Percentiles rank a stretch among this genome's conserved stretches.
phyloP scores from a whole-genome alignment of 1,140 invertebrate genomes.

The Antheraea pernyi region DNA sequence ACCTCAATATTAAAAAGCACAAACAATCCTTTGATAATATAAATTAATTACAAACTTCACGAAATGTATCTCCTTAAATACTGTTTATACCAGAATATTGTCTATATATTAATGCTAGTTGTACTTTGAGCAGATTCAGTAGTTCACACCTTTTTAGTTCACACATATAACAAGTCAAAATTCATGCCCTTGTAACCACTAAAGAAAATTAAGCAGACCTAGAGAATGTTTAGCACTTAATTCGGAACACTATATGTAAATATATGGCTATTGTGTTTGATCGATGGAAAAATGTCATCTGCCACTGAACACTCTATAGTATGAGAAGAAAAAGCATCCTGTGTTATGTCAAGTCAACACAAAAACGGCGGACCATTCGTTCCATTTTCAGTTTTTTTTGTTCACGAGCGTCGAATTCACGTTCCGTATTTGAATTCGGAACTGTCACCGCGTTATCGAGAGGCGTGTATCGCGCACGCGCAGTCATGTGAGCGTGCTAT shows the following conservation, averaged over 20 bases:
- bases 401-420: slow-evolving; percentile 28
- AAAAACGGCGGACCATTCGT: slow-evolving; percentile 44
- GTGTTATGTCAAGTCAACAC: slow-evolving; percentile 48
- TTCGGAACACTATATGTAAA: slow-evolving; percentile 50
- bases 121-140: slow-evolving; percentile 37
- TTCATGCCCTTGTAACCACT: slow-evolving; percentile 72
- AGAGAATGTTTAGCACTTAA: slow-evolving; percentile 68
- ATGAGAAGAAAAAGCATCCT: slow-evolving; percentile 20
- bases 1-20: background rate
- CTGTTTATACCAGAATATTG: background rate
- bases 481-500: slow-evolving; percentile 61
- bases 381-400: slow-evolving; percentile 53
- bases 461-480: slow-evolving; percentile 50
- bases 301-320: slow-evolving; percentile 14
- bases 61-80: slow-evolving; percentile 12
- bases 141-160: slow-evolving; percentile 66
- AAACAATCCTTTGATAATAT: slow-evolving; percentile 32
- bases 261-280: background rate
- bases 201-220: slow-evolving; percentile 64
- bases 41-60: slow-evolving; percentile 13
- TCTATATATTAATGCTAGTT: slow-evolving; percentile 24
- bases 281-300: slow-evolving; percentile 5
- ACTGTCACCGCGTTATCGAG: slow-evolving; percentile 53
- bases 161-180: slow-evolving; percentile 68
- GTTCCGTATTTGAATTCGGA: slow-evolving; percentile 47